These are phyloP conservation scores for Protosalanx chinensis DNA, from an alignment of 2,797 vertebrate genomes.

Conservation along the genomic window DNA sequence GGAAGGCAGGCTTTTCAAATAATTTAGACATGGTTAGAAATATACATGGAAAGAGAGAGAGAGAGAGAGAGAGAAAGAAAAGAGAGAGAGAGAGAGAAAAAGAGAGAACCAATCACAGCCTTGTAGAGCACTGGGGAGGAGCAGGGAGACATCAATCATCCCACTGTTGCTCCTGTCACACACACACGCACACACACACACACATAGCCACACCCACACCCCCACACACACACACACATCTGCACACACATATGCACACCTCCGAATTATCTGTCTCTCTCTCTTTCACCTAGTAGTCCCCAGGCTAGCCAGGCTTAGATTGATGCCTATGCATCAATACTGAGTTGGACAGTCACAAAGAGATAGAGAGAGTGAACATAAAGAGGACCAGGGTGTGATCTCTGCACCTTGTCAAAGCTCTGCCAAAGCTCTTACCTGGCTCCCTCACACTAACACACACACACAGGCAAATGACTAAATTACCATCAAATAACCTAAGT, in stretches of 20 bases:
- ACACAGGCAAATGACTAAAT: slow-evolving; percentile 41
- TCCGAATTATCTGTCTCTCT: slow-evolving; percentile 17
- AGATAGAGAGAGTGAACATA: neutral
- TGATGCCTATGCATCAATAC: neutral
- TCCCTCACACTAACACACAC: slow-evolving; percentile 14
- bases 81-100: neutral
- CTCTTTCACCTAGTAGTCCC: slow-evolving; percentile 1
- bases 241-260: neutral
- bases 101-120: slow-evolving; percentile 8
- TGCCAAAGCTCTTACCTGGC: slow-evolving; percentile 27
- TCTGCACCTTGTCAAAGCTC: neutral
- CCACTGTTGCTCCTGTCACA: slow-evolving; percentile 3
- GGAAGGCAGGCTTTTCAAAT: neutral
- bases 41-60: neutral
- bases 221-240: too few relatives aligned
- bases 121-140: too few relatives aligned
- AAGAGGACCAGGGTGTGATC: slow-evolving; percentile 19
- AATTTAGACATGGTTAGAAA: neutral
- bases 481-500: slow-evolving; percentile 54
- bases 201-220: too few relatives aligned
- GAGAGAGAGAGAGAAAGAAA: neutral
- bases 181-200: neutral
- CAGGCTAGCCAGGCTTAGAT: neutral
- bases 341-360: slow-evolving; percentile 19
- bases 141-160: slow-evolving; percentile 9